Conservation (phyloP, 2,113 vertebrate genomes). For the Cryptomyrus ogoouensis region DNA sequence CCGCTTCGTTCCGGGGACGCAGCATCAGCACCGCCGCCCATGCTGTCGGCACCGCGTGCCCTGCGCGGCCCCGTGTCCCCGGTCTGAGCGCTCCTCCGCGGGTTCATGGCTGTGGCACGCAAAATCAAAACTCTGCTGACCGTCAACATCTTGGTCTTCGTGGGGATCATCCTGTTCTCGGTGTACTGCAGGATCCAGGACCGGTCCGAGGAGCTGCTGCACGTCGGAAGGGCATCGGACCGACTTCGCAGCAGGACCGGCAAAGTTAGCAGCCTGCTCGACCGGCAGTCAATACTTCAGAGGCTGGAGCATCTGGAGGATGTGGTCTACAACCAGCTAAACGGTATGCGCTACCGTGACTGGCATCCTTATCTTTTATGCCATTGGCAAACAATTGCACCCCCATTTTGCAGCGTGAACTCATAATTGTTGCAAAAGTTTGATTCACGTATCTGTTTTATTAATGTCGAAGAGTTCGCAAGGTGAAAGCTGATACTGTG, state of each 20-base stretch:
- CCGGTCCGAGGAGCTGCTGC: conserved; percentile 83
- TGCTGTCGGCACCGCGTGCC: conserved; percentile 39
- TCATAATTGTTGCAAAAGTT: background rate
- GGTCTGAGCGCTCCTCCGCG: conserved; percentile 48
- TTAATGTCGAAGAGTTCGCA: background rate
- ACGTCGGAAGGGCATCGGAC: conserved; percentile 74
- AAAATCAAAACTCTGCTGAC: conserved; percentile 98
- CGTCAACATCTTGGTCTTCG: conserved; percentile 93
- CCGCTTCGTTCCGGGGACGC: conserved; percentile 30
- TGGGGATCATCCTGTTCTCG: conserved; percentile 93
- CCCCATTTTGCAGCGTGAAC: background rate
- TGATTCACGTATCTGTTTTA: background rate
- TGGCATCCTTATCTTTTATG: background rate
- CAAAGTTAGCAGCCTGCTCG: conserved; percentile 74
- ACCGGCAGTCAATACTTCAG: conserved; percentile 88
- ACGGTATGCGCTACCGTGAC: conserved; percentile 62
- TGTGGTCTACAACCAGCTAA: conserved; percentile 93
- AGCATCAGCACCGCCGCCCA: conserved; percentile 20
- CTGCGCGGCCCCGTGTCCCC: conserved; percentile 55
- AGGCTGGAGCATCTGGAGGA: conserved; percentile 91
- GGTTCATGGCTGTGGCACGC: conserved; percentile 93
- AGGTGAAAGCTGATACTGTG: background rate
- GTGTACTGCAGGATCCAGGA: conserved; percentile 95
- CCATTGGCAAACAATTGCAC: background rate
- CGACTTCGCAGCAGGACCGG: conserved; percentile 72